Evolutionary conservation across 2,113 vertebrate species (phyloP), one percentile per base, ranked within the genome.

Genomic region (Gnathonemus longibarbis): DNA sequence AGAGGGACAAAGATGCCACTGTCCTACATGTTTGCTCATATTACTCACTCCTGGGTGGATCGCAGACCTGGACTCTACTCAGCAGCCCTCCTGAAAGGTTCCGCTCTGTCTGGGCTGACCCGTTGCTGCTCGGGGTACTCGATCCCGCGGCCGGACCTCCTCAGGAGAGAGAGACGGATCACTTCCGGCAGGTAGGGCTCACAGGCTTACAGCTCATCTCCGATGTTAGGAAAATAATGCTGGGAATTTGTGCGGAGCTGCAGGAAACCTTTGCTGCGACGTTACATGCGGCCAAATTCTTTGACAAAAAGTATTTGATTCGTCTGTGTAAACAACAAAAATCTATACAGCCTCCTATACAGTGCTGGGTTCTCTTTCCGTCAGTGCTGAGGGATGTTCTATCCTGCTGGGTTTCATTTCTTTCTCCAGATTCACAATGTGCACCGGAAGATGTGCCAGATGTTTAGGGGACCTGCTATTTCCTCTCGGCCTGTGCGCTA

Each of bases 401-500:
- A 3, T 3, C 35, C 15, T 1, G 74, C 31, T 39, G 35, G 17
- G 15, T 31, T 31, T 13, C 17, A 5, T 84, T 24, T 85, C 52
- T 48, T 45, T 85, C 27, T 31, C 15, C 80, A 84, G 89, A 31
- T 46, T 48, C 52, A 89, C n/a, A 31, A 94, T 95, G 95, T 95
- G 94, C 88, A 94, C 93, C 0, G 90, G 94, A 10, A 95, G 83
- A 17, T 94, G 94, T 83, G 94, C 95, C 0, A 94, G 90, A 86
- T 91, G 92, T 91, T 93, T 93, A 1, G 93, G 94, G 11, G 90
- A 93, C 77, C 84, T 93, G 4, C 91, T 94, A 84, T 93, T 96
- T 91, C 94, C 94, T 0, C 48, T 94, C 52, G 93, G 95, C 0
- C 50, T 88, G 0, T 90, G 93, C 42, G 93, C 94, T 74, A 94